A percentile compares a stretch with the other conserved stretches of the same genome.
Conservation (phyloP, 2,113 vertebrate genomes). For the Rhea americana region DNA sequence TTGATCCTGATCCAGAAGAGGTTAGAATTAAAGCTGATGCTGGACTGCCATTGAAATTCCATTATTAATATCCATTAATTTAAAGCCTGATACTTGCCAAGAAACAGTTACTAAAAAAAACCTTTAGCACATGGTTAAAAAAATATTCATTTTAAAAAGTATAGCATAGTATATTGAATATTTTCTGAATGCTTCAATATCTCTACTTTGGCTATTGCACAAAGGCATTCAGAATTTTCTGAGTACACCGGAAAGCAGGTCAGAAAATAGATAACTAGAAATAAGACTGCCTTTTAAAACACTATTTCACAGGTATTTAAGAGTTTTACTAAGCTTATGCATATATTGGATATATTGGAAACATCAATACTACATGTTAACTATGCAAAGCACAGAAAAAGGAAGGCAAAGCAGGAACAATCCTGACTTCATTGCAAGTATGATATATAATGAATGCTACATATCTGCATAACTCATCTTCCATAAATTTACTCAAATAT, state of each 20-base stretch:
- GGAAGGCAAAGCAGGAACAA: not conserved
- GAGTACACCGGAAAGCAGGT: not conserved
- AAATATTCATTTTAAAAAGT: not conserved
- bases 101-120: not conserved
- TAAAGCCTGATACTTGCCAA: not conserved
- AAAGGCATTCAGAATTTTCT: not conserved
- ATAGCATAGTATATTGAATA: not conserved
- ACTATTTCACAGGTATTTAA: not conserved
- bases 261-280: not conserved
- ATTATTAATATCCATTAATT: not conserved
- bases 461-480: not conserved
- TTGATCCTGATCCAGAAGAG: not conserved
- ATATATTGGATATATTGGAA: not conserved
- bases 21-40: not conserved
- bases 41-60: not conserved
- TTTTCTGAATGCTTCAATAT: not conserved
- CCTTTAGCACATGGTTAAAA: not conserved
- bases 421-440: not conserved
- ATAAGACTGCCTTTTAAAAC: not conserved
- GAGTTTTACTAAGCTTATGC: not conserved
- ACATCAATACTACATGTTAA: not conserved
- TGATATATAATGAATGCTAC: not conserved
- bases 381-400: not conserved
- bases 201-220: not conserved
- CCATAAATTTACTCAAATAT: not conserved